Percentiles rank a stretch among this genome's conserved stretches.
Conservation (phyloP, 2,113 vertebrate genomes). For the Poeciliopsis prolifica region DNA sequence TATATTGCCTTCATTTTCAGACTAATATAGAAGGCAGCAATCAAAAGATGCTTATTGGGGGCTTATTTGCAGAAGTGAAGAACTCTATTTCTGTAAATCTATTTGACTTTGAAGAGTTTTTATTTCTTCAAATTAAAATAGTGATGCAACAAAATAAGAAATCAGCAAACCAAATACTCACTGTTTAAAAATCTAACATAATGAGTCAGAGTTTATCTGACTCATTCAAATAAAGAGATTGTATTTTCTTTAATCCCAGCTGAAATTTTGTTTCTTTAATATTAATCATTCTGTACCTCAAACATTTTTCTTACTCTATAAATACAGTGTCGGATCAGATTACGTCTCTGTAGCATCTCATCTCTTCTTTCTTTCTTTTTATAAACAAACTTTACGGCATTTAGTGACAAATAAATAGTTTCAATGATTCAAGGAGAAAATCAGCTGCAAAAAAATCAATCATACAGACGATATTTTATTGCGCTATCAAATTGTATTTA, state of each 20-base stretch:
- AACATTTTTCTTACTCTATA: neutral
- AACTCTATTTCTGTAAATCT: too few relatives aligned
- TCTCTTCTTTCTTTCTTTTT: constrained; percentile 5
- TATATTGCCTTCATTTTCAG: too few relatives aligned
- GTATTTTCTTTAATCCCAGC: neutral
- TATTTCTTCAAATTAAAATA: too few relatives aligned
- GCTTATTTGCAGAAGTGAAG: too few relatives aligned
- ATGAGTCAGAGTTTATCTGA: neutral
- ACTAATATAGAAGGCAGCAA: too few relatives aligned
- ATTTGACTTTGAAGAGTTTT: too few relatives aligned
- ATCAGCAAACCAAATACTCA: too few relatives aligned
- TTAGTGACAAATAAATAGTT: constrained; percentile 4
- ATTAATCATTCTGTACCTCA: constrained; percentile 3
- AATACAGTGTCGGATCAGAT: constrained; percentile 18
- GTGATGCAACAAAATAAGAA: too few relatives aligned
- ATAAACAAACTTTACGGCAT: constrained; percentile 15
- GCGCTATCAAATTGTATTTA: neutral
- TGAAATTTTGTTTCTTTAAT: neutral
- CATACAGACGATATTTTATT: neutral
- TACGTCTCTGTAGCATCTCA: neutral
- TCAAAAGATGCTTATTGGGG: too few relatives aligned
- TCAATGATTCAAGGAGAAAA: constrained; percentile 7
- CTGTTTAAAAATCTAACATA: neutral
- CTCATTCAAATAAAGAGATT: neutral
- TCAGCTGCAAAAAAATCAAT: constrained; percentile 13